These are phyloP conservation scores for Drosophila atripex DNA, from an alignment of 2,888 invertebrate genomes.

Conservation along the genomic window DNA sequence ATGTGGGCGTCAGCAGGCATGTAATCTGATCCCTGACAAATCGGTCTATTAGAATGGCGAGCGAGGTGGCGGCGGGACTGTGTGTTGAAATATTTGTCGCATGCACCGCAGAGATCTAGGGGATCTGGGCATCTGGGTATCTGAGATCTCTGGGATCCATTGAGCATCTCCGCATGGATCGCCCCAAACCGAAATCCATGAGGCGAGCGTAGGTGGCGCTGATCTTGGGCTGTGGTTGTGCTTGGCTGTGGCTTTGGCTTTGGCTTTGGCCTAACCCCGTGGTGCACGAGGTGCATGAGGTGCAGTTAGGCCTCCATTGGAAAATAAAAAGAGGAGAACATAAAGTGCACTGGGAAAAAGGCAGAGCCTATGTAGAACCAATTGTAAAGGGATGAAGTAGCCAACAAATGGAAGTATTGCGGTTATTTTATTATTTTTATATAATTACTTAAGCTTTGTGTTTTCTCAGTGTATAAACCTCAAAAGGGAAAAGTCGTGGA, in stretches of 20 bases:
- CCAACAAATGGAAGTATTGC: too few relatives aligned
- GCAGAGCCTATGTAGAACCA: neutral
- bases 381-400: too few relatives aligned
- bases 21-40: slow-evolving; percentile 83
- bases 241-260: slow-evolving; percentile 14
- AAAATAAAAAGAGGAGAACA: slow-evolving; percentile 11
- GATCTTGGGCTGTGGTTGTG: slow-evolving; percentile 36
- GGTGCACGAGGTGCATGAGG: slow-evolving; percentile 46
- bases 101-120: slow-evolving; percentile 47
- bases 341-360: slow-evolving; percentile 6
- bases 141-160: slow-evolving; percentile 8
- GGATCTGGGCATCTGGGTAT: slow-evolving; percentile 38
- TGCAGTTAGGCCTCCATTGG: slow-evolving; percentile 28
- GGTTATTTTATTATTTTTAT: neutral
- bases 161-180: slow-evolving; percentile 21
- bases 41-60: slow-evolving; percentile 82
- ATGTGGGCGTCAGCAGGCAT: slow-evolving; percentile 82
- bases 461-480: slow-evolving; percentile 11
- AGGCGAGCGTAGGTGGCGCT: slow-evolving; percentile 49
- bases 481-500: slow-evolving; percentile 45
- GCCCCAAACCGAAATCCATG: slow-evolving; percentile 5
- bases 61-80: slow-evolving; percentile 59
- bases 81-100: slow-evolving; percentile 82
- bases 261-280: slow-evolving; percentile 54
- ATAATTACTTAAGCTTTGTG: neutral